A percentile compares a stretch with the other conserved stretches of the same genome.
Conservation (phyloP, 2,797 vertebrate genomes). For the Chaenodraco wilsoni region DNA sequence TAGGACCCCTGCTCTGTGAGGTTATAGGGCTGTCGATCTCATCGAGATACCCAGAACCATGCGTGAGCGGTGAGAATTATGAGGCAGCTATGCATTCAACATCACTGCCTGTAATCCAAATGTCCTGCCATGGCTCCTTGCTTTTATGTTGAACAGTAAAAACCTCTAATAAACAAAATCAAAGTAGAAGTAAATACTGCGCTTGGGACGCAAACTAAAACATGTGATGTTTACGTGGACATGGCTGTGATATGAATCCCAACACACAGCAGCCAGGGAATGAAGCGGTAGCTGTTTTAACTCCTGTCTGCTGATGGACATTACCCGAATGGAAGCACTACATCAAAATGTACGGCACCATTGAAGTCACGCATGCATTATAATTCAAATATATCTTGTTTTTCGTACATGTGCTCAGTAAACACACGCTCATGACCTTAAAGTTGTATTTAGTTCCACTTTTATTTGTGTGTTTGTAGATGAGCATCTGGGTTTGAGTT, state of each 20-base stretch:
- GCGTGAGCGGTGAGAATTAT: slow-evolving; percentile 57
- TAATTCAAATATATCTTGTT: slow-evolving; percentile 27
- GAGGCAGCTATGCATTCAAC: slow-evolving; percentile 46
- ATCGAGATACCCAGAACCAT: slow-evolving; percentile 54
- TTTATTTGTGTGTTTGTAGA: slow-evolving; percentile 50
- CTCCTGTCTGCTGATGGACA: slow-evolving; percentile 37
- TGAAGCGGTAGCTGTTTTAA: slow-evolving; percentile 48
- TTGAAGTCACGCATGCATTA: slow-evolving; percentile 39
- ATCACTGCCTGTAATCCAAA: slow-evolving; percentile 39
- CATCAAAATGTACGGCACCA: slow-evolving; percentile 39
- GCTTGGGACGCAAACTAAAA: slow-evolving; percentile 65
- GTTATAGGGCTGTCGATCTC: slow-evolving; percentile 54
- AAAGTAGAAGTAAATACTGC: slow-evolving; percentile 73
- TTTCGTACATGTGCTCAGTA: slow-evolving; percentile 30
- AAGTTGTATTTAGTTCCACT: not conserved
- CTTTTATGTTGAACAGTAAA: slow-evolving; percentile 73
- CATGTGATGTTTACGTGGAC: slow-evolving; percentile 71
- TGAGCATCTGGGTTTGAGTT: slow-evolving; percentile 64
- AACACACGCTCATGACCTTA: slow-evolving; percentile 19
- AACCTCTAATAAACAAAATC: slow-evolving; percentile 77
- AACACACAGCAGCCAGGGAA: slow-evolving; percentile 45
- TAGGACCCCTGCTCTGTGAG: slow-evolving; percentile 52
- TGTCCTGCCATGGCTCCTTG: slow-evolving; percentile 57
- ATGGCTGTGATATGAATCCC: slow-evolving; percentile 63
- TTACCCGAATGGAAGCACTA: slow-evolving; percentile 39